Evolutionary conservation across 2,888 invertebrate genomes (phyloP).

Genomic region (Smittia sp.): DNA sequence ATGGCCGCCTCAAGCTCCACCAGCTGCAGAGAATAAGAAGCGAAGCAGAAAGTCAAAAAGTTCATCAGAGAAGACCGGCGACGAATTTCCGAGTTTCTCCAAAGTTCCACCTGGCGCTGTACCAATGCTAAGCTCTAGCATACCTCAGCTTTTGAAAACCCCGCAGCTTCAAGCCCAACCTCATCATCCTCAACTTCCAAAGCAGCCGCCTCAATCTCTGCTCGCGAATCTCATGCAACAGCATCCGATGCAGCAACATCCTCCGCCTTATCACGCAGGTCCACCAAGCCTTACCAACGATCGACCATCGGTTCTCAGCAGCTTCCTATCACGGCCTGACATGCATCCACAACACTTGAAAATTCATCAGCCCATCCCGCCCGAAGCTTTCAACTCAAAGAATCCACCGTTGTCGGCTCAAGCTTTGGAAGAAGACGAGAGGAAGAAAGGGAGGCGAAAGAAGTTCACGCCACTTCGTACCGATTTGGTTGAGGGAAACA

Average conservation of each 20-base stretch:
- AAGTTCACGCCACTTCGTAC: slow-evolving; percentile 52
- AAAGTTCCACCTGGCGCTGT: not conserved
- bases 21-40: slow-evolving; percentile 27
- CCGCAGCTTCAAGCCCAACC: not conserved
- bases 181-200: not conserved
- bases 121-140: not conserved
- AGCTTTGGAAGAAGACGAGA: slow-evolving; percentile 45
- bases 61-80: not conserved
- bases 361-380: slow-evolving; percentile 43
- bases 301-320: slow-evolving; percentile 31
- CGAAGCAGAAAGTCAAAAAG: slow-evolving; percentile 24
- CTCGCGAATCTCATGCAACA: slow-evolving; percentile 40
- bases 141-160: not conserved
- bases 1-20: slow-evolving; percentile 28
- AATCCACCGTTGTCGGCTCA: slow-evolving; percentile 43
- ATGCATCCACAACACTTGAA: slow-evolving; percentile 43
- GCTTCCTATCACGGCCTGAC: slow-evolving; percentile 41
- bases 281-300: not conserved
- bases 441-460: slow-evolving; percentile 53
- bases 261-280: not conserved
- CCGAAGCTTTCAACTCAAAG: not conserved
- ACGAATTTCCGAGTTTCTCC: not conserved
- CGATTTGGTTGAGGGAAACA: slow-evolving; percentile 21
- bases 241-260: slow-evolving; percentile 22
- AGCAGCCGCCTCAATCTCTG: slow-evolving; percentile 34